Conservation (phyloP, 92 coral and sea anemone genomes). For the Blastomussa wellsi region DNA sequence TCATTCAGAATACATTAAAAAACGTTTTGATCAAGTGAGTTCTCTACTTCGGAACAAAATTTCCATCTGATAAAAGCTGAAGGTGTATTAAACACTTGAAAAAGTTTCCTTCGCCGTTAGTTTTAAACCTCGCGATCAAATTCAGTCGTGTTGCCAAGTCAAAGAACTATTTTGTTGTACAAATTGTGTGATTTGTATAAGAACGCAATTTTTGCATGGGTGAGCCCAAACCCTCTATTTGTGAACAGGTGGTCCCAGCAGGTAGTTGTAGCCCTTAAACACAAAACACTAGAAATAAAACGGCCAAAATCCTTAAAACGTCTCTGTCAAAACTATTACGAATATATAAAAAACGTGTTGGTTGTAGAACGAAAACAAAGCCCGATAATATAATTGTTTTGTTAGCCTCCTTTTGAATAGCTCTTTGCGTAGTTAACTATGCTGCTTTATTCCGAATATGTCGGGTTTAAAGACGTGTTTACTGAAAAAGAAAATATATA, state of each 20-base stretch:
- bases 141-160: background rate
- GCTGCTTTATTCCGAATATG: background rate
- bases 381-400: background rate
- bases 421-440: background rate
- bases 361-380: background rate
- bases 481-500: background rate
- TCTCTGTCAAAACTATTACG: background rate
- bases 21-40: constrained; percentile 7
- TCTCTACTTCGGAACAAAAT: background rate
- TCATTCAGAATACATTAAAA: constrained; percentile 29
- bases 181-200: background rate
- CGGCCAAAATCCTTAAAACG: background rate
- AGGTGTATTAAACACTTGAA: background rate
- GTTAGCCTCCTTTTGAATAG: background rate
- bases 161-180: background rate
- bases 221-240: constrained; percentile 21
- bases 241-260: constrained; percentile 26
- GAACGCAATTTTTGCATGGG: constrained; percentile 26
- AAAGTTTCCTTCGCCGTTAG: background rate
- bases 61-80: background rate
- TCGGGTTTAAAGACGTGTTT: background rate
- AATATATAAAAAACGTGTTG: background rate
- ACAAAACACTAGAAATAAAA: constrained; percentile 9
- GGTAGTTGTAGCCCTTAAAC: constrained; percentile 6
- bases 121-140: background rate